A percentile compares a stretch with the other conserved stretches of the same genome.
Evolutionary conservation across 2,888 invertebrate genomes (phyloP).

Genomic region (Agonopterix subpropinquella): DNA sequence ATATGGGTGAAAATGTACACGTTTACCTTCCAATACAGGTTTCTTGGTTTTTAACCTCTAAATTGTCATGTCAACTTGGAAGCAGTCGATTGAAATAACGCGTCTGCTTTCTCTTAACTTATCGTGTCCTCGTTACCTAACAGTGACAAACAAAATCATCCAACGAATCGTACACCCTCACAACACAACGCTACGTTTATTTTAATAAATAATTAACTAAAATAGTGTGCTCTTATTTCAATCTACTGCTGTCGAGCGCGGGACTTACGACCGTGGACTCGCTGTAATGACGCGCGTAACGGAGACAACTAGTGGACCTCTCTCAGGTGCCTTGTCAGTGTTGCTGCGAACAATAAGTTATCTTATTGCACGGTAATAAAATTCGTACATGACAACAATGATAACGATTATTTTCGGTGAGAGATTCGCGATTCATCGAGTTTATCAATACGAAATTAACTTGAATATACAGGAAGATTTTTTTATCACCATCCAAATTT

Average conservation of each 20-base stretch:
- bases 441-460: too few relatives aligned
- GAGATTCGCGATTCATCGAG: too few relatives aligned
- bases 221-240: constrained; percentile 8
- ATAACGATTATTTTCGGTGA: too few relatives aligned
- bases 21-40: constrained; percentile 19
- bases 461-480: too few relatives aligned
- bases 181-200: too few relatives aligned
- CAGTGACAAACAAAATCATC: not conserved
- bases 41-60: constrained; percentile 2
- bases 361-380: too few relatives aligned
- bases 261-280: too few relatives aligned
- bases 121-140: not conserved
- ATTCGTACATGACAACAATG: too few relatives aligned
- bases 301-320: not conserved
- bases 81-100: constrained; percentile 12
- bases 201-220: constrained; percentile 6
- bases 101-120: not conserved
- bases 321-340: not conserved
- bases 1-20: constrained; percentile 7
- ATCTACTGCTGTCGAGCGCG: constrained; percentile 4
- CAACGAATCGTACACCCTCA: too few relatives aligned
- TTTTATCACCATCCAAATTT: too few relatives aligned
- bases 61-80: constrained; percentile 11
- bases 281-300: not conserved
- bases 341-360: not conserved